phyloP scores from a whole-genome alignment of 2,888 invertebrate species.

The Neoscelio sp. region DNA sequence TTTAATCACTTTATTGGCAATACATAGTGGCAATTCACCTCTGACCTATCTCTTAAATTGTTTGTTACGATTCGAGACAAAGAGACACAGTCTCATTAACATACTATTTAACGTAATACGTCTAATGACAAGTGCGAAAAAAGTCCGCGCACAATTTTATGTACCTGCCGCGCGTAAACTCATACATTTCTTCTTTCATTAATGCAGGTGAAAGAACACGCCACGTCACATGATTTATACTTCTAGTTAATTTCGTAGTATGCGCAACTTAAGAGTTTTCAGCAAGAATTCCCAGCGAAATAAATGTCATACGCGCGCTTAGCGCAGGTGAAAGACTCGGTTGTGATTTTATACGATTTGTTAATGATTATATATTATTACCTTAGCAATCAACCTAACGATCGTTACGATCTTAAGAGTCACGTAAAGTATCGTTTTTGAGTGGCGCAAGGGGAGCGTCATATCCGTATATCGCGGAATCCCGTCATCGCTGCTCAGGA shows the following conservation, averaged over 20 bases:
- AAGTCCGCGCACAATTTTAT: constrained; percentile 34
- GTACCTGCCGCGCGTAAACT: constrained; percentile 30
- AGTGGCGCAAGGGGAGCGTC: constrained; percentile 39
- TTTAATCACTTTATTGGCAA: constrained; percentile 22
- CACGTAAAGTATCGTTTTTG: constrained; percentile 57
- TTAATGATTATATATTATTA: constrained; percentile 67
- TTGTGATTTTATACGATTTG: constrained; percentile 64
- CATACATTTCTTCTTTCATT: constrained; percentile 50
- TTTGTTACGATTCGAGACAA: constrained; percentile 11
- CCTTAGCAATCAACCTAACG: constrained; percentile 59
- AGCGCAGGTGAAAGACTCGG: constrained; percentile 58
- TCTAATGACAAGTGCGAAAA: constrained; percentile 26
- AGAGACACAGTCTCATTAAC: constrained; percentile 35
- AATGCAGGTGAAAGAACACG: constrained; percentile 44
- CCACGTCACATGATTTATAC: constrained; percentile 60
- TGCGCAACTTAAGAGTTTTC: constrained; percentile 49
- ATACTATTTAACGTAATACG: constrained; percentile 13
- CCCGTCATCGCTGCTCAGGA: constrained; percentile 36
- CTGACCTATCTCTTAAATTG: constrained; percentile 30
- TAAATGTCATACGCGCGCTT: constrained; percentile 61
- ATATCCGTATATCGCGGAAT: constrained; percentile 53
- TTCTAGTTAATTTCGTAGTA: constrained; percentile 45
- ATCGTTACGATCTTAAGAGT: constrained; percentile 56
- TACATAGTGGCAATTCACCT: constrained; percentile 19
- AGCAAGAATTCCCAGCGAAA: constrained; percentile 59